Evolutionary conservation across 2,113 vertebrate species (phyloP), one percentile per base, ranked within the genome.

Genomic region (Scartelaos histophorus): DNA sequence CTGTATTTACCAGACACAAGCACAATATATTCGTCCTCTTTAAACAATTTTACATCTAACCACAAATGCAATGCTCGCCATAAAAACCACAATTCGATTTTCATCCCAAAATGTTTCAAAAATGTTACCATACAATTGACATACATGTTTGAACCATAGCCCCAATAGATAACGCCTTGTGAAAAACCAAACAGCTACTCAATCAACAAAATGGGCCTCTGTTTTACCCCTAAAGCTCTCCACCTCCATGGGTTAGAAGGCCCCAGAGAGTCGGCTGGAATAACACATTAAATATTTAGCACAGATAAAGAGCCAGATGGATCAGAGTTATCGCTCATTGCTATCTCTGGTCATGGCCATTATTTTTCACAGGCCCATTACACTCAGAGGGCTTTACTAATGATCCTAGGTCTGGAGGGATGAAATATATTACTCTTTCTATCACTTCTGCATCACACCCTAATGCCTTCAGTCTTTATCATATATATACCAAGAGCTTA

Each of bases 261-360:
- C 86, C 87, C 82, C 58, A 69, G 85, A 87, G 87, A 90, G 84
- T 78, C 84, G 69, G 74, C 82, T 85, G 85, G 74, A 91, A 88
- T 88, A 90, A 89, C 88, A 87, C 83, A 90, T 92, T 85, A 91
- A 91, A 90, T 90, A 92, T 91, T 91, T 88, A 91, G 81, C 80
- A 43, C 87, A 83, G 88, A 91, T 88, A 87, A 90, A 90, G 85
- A 84, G 77, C 79, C 81, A 88, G 86, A 90, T 88, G 85, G 86
- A 87, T 90, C 76, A 86, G 85, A 89, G 84, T 90, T 90, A 90
- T 87, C 80, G 73, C 85, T 91, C 83, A 87, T 87, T 87, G 81
- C 83, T 84, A 91, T 86, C 88, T 90, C 88, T 85, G 88, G 90
- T 90, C 88, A 88, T 86, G 79, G 80, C 84, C 88, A 92, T 92